Percentiles rank a stretch among this genome's conserved stretches.
Evolutionary conservation across 2,113 vertebrate species (phyloP).

Genomic region (Syngnathus scovelli): DNA sequence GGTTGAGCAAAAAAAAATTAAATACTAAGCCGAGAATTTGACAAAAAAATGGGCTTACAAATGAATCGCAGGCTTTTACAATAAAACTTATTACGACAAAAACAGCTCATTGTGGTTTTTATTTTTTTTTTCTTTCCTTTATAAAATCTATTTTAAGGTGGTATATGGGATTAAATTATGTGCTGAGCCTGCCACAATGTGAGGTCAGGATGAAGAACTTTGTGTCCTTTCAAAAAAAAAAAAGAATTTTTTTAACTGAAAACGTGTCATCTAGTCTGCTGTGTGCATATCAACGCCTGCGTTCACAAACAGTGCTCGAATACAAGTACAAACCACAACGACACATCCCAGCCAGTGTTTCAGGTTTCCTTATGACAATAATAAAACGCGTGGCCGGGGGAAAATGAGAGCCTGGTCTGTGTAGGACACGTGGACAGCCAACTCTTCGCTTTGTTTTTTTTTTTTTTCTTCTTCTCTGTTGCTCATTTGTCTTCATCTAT

Average conservation of each 20-base stretch:
- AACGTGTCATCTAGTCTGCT: conserved; percentile 28
- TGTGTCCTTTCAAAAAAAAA: conserved; percentile 50
- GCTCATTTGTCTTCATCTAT: conserved; percentile 5
- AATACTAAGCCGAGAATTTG: not conserved
- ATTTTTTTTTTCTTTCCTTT: not conserved
- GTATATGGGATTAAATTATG: conserved; percentile 19
- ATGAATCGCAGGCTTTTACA: not conserved
- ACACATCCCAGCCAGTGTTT: conserved; percentile 41
- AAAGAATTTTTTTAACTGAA: conserved; percentile 44
- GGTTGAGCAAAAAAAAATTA: not conserved
- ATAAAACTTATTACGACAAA: not conserved
- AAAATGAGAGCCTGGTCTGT: conserved; percentile 34
- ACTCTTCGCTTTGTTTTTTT: not conserved
- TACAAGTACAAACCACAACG: conserved; percentile 38
- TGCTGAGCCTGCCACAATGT: conserved; percentile 17
- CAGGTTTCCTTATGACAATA: conserved; percentile 53
- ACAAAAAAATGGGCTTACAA: not conserved
- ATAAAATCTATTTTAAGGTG: conserved; percentile 23
- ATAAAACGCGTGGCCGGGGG: conserved; percentile 44
- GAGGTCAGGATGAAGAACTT: conserved; percentile 50
- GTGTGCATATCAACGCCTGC: not conserved
- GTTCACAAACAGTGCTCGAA: conserved; percentile 1
- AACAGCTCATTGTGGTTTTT: not conserved
- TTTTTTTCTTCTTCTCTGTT: not conserved
- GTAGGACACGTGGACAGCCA: conserved; percentile 36